Percentiles rank a stretch among this genome's conserved stretches.
phyloP scores from a whole-genome alignment of 1,140 invertebrate genomes.

The Phenacoccus solenopsis region DNA sequence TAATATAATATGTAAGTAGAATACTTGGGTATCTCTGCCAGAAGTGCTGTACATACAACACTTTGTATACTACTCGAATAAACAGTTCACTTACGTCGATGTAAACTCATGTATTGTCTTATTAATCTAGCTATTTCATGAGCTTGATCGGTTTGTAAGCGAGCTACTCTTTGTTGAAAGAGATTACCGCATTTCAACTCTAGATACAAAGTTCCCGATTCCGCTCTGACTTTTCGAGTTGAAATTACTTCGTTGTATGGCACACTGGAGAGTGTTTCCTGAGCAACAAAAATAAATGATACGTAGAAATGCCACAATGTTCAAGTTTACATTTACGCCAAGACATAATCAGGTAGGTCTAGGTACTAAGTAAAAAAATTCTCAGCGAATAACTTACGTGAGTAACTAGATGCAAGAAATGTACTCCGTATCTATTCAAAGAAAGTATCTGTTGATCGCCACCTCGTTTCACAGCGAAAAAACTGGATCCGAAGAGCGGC shows the following conservation, averaged over 20 bases:
- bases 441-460: slow-evolving; percentile 81
- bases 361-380: too few species aligned
- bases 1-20: too few species aligned
- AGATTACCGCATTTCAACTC: slow-evolving; percentile 96
- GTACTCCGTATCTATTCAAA: slow-evolving; percentile 81
- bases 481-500: slow-evolving; percentile 93
- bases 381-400: slow-evolving; percentile 48
- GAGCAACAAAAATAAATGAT: slow-evolving; percentile 19
- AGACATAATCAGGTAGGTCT: too few species aligned
- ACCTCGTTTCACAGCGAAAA: slow-evolving; percentile 81
- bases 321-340: too few species aligned
- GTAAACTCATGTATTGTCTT: slow-evolving; percentile 86
- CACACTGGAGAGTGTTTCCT: slow-evolving; percentile 81
- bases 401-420: slow-evolving; percentile 82
- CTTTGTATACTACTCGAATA: too few species aligned
- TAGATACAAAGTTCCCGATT: slow-evolving; percentile 83
- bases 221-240: slow-evolving; percentile 80
- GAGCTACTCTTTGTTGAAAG: slow-evolving; percentile 87
- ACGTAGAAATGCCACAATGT: too few species aligned
- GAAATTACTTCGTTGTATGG: slow-evolving; percentile 91
- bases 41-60: too few species aligned
- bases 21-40: too few species aligned
- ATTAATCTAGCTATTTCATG: slow-evolving; percentile 90
- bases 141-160: slow-evolving; percentile 93
- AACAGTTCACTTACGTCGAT: slow-evolving; percentile 32